Base-by-base conservation (phyloP, 2,888 invertebrate genomes). In the Dicycla oo region DNA sequence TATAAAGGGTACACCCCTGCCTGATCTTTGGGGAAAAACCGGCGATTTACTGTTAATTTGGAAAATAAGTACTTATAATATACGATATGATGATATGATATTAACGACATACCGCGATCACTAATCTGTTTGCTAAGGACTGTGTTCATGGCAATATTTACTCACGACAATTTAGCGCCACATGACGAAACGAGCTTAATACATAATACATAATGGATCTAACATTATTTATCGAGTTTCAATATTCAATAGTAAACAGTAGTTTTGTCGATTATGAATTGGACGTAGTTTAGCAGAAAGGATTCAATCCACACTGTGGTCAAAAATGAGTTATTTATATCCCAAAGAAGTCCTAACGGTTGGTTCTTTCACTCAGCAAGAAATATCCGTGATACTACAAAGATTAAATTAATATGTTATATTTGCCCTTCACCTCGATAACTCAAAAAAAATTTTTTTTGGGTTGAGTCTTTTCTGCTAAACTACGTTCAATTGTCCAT, bases 71-170 rank as follows among this genome's bases (percentile, higher is more conserved):
- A 26, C 20, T 3, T 26, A 26, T 1, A 26, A 26, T 60, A n/a
- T n/a, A n/a, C n/a, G n/a, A n/a, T n/a, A n/a, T n/a, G n/a, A n/a
- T n/a, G n/a, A 4, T n/a, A 15, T 26, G 0, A 30, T 45, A n/a
- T 8, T n/a, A 5, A n/a, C 3, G n/a, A 45, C 15, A n/a, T 34
- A 45, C 18, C 30, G 11, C 45, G 15, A 45, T 75, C 57, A 40
- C 30, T 73, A 51, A 58, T 68, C 57, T 76, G 76, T 76, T 73
- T 40, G 51, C 73, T 68, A 23, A 58, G 76, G 57, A 76, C 58
- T 75, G n/a, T 75, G 68, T 76, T 58, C 30, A 18, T 18, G 30
- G 30, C 13, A 58, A 73, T 73, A 73, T 76, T 73, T 58, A 68
- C 57, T 34, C 51, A 45, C 23, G 57, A 68, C 69, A 69, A 45